Evolutionary conservation across 2,888 invertebrate species (phyloP), one percentile per base, ranked within the genome.

Genomic region (Priocnemis perturbator): DNA sequence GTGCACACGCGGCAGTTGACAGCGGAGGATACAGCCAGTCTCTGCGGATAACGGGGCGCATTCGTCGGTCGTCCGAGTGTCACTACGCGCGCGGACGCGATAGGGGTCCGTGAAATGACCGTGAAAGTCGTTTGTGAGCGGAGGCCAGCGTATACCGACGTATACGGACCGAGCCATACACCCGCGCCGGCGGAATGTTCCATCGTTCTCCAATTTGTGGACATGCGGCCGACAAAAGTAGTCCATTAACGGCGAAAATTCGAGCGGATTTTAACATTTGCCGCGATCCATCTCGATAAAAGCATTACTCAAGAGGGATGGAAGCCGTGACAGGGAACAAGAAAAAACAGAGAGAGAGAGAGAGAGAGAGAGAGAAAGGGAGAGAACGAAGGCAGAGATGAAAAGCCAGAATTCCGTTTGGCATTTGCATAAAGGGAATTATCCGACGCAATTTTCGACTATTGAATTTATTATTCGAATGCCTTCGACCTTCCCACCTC

Each of bases 401-500:
- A 17, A 56, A 15, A 50, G 50, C 50, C 17, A 17, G 50, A 17
- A 50, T 50, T 50, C 19, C n/a, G 21, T 5, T n/a, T 20, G 14
- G n/a, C 44, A 59, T 59, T 59, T 59, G 14, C 60, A 60, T 26
- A 60, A 60, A 48, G 60, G 48, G 47, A 60, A 26, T 60, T 60
- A 48, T 60, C 48, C 60, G 15, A 47, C 26, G 60, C 45, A 60
- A 60, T 60, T 60, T 48, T 60, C 48, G 64, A 65, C 74, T 71
- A 74, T 75, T 71, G 66, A 74, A 75, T 75, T 75, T 65, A 71
- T 75, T 74, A 71, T 70, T 74, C 74, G 53, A 60, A 37, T 37
- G 37, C 26, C 65, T 47, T 55, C 55, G 57, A 37, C 37, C 58
- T 44, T 44, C 56, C 30, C 21, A 45, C 9, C 50, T 55, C 17